Evolutionary conservation across 2,888 invertebrate species (phyloP).

Genomic region (Coelopa pilipes): DNA sequence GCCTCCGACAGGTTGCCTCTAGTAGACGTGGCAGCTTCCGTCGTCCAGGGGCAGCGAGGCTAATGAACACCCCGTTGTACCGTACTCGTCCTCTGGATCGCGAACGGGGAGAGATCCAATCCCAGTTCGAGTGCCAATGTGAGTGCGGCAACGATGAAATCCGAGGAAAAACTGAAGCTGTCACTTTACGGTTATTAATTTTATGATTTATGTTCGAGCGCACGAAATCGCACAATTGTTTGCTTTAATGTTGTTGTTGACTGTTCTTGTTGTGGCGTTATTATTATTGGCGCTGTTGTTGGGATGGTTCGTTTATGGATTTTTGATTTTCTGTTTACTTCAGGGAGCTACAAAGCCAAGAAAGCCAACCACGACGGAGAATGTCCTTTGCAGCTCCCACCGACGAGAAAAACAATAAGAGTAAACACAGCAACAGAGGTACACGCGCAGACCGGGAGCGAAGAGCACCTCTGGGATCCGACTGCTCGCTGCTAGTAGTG

Average conservation of each 20-base stretch:
- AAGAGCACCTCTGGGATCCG: constrained; percentile 18
- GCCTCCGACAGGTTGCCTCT: too few species aligned
- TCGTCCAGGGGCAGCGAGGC: not conserved
- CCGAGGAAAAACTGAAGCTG: constrained; percentile 55
- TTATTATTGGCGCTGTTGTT: constrained; percentile 45
- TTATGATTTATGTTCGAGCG: constrained; percentile 66
- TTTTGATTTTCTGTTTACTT: constrained; percentile 43
- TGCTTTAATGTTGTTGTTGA: constrained; percentile 42
- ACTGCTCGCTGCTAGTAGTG: constrained; percentile 32
- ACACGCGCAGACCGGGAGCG: constrained; percentile 16
- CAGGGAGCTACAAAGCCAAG: constrained; percentile 32
- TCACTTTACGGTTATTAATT: constrained; percentile 66
- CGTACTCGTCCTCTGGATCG: not conserved
- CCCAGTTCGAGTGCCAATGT: constrained; percentile 7
- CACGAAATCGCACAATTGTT: constrained; percentile 51
- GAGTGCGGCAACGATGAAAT: constrained; percentile 23
- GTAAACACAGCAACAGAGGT: not conserved
- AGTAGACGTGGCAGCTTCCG: not conserved
- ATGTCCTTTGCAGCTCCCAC: constrained; percentile 30
- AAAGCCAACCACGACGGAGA: not conserved
- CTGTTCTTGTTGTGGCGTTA: constrained; percentile 39
- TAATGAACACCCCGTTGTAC: constrained; percentile 27
- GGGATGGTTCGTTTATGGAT: constrained; percentile 54
- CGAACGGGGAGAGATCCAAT: not conserved
- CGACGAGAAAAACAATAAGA: not conserved